Percentiles rank a stretch among this genome's conserved stretches.
These are phyloP conservation scores for Melolontha melolontha DNA, from an alignment of 2,888 invertebrate genomes.

Conservation along the genomic window DNA sequence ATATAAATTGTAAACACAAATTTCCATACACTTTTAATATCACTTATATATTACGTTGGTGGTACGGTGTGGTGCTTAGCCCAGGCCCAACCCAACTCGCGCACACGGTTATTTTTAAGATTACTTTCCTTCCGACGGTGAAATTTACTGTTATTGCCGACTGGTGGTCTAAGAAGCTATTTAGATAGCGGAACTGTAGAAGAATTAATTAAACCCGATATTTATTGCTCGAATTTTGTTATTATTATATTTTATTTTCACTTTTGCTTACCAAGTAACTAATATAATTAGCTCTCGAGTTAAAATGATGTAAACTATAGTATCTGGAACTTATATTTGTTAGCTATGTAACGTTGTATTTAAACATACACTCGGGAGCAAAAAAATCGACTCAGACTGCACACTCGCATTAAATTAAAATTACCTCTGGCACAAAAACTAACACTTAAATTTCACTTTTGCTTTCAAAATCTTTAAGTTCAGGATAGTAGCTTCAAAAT, in stretches of 20 bases:
- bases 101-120: slow-evolving; percentile 38
- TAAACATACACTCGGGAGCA: no score
- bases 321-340: background rate
- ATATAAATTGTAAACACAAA: slow-evolving; percentile 38
- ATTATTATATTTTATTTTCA: slow-evolving; percentile 32
- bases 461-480: no score
- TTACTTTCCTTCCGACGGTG: slow-evolving; percentile 33
- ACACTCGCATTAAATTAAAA: no score
- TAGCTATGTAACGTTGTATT: background rate
- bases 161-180: slow-evolving; percentile 40
- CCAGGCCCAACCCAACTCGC: background rate
- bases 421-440: no score
- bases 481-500: no score
- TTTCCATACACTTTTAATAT: slow-evolving; percentile 37
- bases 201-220: slow-evolving; percentile 41
- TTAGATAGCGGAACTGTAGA: slow-evolving; percentile 41
- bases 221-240: slow-evolving; percentile 39
- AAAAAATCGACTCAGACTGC: background rate
- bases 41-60: slow-evolving; percentile 22
- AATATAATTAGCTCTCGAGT: slow-evolving; percentile 6
- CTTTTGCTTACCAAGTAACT: background rate
- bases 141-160: slow-evolving; percentile 42
- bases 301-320: background rate
- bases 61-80: background rate
- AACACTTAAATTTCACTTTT: no score